Percentiles rank a stretch among this genome's conserved stretches.
These are phyloP conservation scores for Cartodere bifasciata DNA, from an alignment of 2,888 invertebrate genomes.

Conservation along the genomic window DNA sequence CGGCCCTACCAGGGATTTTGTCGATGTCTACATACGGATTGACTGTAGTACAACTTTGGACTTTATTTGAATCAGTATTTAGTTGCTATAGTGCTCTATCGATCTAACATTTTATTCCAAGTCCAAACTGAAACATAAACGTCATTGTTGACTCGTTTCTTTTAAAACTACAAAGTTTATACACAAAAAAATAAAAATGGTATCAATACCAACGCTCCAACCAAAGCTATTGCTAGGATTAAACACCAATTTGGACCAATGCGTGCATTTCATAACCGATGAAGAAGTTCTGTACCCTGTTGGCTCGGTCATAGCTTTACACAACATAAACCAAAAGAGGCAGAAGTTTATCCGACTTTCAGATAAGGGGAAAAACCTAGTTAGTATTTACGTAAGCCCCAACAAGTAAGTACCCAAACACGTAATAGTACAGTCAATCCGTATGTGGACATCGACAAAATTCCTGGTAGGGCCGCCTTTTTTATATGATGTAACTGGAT, in stretches of 20 bases:
- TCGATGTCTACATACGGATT: too few species aligned
- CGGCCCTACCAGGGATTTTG: too few species aligned
- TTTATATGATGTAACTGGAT: too few species aligned
- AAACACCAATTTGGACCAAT: conserved; percentile 50
- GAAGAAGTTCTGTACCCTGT: conserved; percentile 70
- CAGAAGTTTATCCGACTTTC: conserved; percentile 61
- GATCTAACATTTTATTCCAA: too few species aligned
- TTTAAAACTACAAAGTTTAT: conserved; percentile 1
- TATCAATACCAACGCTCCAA: conserved; percentile 38
- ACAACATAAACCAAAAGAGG: conserved; percentile 56
- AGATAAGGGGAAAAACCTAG: conserved; percentile 51
- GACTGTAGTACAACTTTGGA: too few species aligned
- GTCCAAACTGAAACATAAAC: conserved; percentile 28
- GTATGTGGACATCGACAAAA: too few species aligned
- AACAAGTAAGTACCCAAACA: conserved; percentile 59
- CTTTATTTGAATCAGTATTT: too few species aligned
- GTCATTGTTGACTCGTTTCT: neutral
- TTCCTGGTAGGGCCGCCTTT: too few species aligned
- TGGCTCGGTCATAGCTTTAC: conserved; percentile 61
- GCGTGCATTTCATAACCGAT: conserved; percentile 59
- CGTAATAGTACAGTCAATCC: too few species aligned
- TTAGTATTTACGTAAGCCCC: conserved; percentile 49
- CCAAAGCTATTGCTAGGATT: conserved; percentile 52
- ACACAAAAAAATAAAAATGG: neutral
- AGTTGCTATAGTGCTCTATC: too few species aligned